Evolutionary conservation across 2,888 invertebrate genomes (phyloP).

Genomic region (Andrena marginata): DNA sequence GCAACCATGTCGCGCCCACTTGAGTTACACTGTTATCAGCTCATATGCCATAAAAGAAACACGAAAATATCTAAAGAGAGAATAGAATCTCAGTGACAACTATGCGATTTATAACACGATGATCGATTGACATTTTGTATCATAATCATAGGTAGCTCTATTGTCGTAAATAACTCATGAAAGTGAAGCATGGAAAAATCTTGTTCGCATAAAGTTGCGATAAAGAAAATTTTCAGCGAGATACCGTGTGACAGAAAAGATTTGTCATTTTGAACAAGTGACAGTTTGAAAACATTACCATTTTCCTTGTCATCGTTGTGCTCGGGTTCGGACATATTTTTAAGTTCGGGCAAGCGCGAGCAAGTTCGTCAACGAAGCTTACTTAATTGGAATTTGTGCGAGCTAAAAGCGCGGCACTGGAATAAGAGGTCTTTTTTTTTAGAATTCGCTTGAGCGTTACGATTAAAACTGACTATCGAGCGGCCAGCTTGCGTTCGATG

Average conservation of each 20-base stretch:
- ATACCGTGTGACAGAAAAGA: slow-evolving; percentile 1
- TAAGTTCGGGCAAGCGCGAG: slow-evolving; percentile 1
- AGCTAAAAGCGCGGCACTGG: not conserved
- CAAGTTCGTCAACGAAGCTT: not conserved
- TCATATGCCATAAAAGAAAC: not conserved
- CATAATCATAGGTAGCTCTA: not conserved
- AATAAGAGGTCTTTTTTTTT: not conserved
- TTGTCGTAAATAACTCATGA: not conserved
- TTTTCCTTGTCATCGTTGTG: slow-evolving; percentile 54
- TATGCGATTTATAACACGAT: not conserved
- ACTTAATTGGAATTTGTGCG: not conserved
- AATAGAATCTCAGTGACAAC: not conserved
- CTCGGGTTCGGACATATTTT: slow-evolving; percentile 60
- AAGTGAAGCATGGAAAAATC: not conserved
- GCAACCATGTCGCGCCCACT: not conserved
- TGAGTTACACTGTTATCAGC: not conserved
- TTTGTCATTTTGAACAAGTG: slow-evolving; percentile 15
- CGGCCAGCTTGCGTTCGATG: slow-evolving; percentile 8
- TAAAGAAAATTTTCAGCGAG: too few relatives aligned
- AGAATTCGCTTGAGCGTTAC: not conserved
- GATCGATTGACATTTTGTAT: not conserved
- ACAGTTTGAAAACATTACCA: slow-evolving; percentile 57
- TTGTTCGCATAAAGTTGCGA: not conserved
- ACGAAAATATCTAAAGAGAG: not conserved
- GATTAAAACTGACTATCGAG: not conserved